Evolutionary conservation across 2,797 vertebrate species (phyloP).

Genomic region (Hypotaenidia okinawae): DNA sequence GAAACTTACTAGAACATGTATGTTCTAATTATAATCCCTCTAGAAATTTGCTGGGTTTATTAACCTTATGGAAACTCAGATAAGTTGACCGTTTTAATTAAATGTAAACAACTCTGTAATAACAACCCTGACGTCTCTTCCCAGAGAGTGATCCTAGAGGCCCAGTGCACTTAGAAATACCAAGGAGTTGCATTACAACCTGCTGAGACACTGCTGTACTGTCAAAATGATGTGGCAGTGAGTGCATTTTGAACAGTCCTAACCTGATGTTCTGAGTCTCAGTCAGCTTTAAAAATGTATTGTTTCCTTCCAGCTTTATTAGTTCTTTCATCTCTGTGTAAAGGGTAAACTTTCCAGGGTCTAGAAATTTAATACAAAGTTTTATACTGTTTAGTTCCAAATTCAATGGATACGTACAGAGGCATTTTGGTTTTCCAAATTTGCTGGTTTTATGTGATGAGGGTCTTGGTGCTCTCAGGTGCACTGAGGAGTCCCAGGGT

Average conservation of each 20-base stretch:
- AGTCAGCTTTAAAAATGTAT: conserved; percentile 71
- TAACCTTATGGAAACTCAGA: conserved; percentile 34
- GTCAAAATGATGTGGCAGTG: conserved; percentile 66
- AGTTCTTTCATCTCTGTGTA: conserved; percentile 37
- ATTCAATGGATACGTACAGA: background rate
- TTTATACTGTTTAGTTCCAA: conserved; percentile 12
- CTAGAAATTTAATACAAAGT: conserved; percentile 16
- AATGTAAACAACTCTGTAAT: conserved; percentile 65
- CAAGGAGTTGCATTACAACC: conserved; percentile 69
- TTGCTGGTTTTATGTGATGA: background rate
- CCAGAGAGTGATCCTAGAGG: conserved; percentile 62
- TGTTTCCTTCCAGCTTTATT: conserved; percentile 60
- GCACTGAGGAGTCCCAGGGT: background rate
- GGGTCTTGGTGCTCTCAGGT: background rate
- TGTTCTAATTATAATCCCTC: conserved; percentile 29
- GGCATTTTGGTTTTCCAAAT: background rate
- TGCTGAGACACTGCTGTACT: conserved; percentile 67
- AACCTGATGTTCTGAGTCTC: conserved; percentile 55
- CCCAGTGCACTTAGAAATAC: conserved; percentile 70
- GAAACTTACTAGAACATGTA: conserved; percentile 27
- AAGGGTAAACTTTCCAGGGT: conserved; percentile 35
- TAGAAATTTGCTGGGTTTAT: conserved; percentile 43
- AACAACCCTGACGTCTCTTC: conserved; percentile 39
- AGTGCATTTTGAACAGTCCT: conserved; percentile 26
- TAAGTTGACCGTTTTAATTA: conserved; percentile 52